Evolutionary conservation across 2,888 invertebrate genomes (phyloP).

Genomic region (Apodemia zela): DNA sequence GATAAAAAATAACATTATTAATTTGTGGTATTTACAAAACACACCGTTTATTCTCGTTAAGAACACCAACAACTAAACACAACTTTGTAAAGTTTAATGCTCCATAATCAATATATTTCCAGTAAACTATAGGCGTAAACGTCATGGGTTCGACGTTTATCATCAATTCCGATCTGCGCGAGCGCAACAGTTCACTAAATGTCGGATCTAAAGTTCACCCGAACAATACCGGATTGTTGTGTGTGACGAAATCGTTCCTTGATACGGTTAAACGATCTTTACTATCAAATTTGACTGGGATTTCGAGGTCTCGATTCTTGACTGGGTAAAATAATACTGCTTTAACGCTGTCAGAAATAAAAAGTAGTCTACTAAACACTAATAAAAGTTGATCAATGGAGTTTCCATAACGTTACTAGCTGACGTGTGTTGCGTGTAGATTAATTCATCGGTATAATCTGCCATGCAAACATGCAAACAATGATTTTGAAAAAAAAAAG

Average conservation of each 20-base stretch:
- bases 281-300: constrained; percentile 22
- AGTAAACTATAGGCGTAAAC: constrained; percentile 38
- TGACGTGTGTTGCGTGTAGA: no score
- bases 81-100: not conserved
- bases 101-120: constrained; percentile 23
- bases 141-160: constrained; percentile 46
- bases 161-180: constrained; percentile 48
- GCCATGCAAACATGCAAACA: no score
- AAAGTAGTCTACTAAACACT: no score
- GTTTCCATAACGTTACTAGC: no score
- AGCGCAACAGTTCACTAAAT: constrained; percentile 66
- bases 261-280: constrained; percentile 20
- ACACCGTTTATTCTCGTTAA: not conserved
- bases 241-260: constrained; percentile 30
- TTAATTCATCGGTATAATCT: no score
- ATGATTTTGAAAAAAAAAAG: no score
- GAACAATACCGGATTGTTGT: constrained; percentile 27
- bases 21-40: no score
- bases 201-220: constrained; percentile 68
- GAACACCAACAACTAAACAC: not conserved
- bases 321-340: not conserved
- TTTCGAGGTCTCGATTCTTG: constrained; percentile 3
- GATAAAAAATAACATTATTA: no score
- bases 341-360: no score
- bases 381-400: no score